Base-by-base conservation (phyloP, 2,797 vertebrate species). In the Sciurus vulgaris region DNA sequence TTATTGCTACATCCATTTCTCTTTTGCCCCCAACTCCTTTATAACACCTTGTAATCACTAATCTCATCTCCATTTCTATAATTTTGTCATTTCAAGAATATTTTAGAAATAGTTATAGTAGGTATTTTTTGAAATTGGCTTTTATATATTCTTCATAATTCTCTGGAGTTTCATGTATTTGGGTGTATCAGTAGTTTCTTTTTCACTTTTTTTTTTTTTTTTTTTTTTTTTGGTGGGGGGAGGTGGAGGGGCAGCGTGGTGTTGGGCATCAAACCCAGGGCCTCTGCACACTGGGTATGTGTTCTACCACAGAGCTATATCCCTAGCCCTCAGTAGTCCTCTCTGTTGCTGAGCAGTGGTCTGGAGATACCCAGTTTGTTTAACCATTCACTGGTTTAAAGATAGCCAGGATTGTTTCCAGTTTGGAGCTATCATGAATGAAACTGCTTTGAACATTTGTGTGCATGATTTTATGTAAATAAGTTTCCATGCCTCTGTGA, bases 31-130 rank as follows among this genome's bases (percentile, higher is more conserved):
- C 17, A 10, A 7, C 17, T 20, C 9, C 28, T 91, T 83, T 76
- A 26, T 79, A 93, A 61, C 14, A 72, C 8, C 12, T 93, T n/a
- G 15, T 4, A 91, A 69, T 28, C 2, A 54, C n/a, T 91, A 12
- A 30, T 79, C 44, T 89, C n/a, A 47, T 77, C 26, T 70, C 24
- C n/a, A 74, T 94, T 94, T 95, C 38, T 79, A 33, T 67, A 72
- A 47, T 79, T 65, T 87, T 91, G 38, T 86, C 82, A 65, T 74
- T 87, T 91, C 41, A 91, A 84, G 24, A 77, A 35, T 38, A 12
- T 83, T 90, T 77, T 14, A 76, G 22, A 83, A 84, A 84, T 56
- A 81, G 67, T 81, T 56, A 22, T 56, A 72, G 28, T 35, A 67
- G 20, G 2, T 35, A 33, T 20, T 26, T 86, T 92, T 91, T 69